Conservation (phyloP, 2,113 vertebrate species). For the Passerina amoena region DNA sequence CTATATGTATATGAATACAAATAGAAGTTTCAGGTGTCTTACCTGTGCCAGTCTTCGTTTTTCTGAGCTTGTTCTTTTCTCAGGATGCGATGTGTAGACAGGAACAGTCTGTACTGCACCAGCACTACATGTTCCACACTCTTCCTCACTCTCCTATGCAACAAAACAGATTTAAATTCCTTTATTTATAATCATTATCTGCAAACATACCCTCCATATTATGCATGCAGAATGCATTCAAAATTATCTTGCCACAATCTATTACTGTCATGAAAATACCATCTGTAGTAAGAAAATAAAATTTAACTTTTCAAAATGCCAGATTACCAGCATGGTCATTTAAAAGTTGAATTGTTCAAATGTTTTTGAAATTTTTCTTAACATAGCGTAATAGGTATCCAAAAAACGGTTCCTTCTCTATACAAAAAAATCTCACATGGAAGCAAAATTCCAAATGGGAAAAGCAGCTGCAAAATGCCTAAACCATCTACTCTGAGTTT, state of each 20-base stretch:
- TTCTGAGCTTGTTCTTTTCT: conserved; percentile 51
- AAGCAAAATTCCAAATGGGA: not conserved
- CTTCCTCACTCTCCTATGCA: conserved; percentile 75
- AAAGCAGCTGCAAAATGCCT: not conserved
- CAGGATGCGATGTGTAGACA: conserved; percentile 15
- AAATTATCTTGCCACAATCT: conserved; percentile 44
- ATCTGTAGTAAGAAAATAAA: conserved; percentile 40
- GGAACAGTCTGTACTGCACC: conserved; percentile 53
- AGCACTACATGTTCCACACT: conserved; percentile 50
- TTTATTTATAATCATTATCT: conserved; percentile 32
- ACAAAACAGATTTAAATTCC: conserved; percentile 14
- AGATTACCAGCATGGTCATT: not conserved
- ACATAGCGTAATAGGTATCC: not conserved
- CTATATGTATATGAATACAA: not conserved
- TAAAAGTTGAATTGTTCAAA: not conserved
- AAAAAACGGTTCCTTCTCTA: not conserved
- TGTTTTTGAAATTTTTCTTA: not conserved
- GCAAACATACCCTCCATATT: not conserved
- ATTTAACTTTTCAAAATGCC: not conserved
- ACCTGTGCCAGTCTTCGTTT: conserved; percentile 73
- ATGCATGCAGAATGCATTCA: conserved; percentile 49
- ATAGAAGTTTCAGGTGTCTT: not conserved
- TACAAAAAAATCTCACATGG: not conserved
- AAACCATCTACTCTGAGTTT: not conserved
- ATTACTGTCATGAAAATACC: conserved; percentile 61